These are phyloP conservation scores for Cremastinae sp. DNA, from an alignment of 2,888 invertebrate species.

Conservation along the genomic window DNA sequence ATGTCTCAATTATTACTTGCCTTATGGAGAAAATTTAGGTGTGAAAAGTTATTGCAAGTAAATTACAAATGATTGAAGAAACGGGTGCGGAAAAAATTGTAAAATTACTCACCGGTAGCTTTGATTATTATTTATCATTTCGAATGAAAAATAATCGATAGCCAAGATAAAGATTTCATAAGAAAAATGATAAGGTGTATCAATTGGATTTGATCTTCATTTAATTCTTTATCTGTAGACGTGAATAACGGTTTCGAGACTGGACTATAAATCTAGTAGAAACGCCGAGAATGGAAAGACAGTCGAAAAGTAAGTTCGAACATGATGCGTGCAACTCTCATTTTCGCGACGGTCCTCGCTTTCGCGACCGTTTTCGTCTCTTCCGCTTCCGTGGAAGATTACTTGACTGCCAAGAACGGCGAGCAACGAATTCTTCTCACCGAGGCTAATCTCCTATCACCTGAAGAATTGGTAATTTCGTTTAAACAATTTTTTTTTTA, in stretches of 20 bases:
- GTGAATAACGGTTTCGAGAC: background rate
- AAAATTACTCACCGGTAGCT: no score
- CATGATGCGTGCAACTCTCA: conserved; percentile 1
- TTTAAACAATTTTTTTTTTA: background rate
- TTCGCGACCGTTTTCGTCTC: background rate
- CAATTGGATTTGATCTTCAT: background rate
- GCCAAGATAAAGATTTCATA: no score
- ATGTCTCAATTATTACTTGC: no score
- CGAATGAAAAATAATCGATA: conserved; percentile 18
- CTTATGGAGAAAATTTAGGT: no score
- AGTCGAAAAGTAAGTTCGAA: conserved; percentile 9
- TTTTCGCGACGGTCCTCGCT: conserved; percentile 11
- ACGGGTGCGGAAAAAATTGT: no score
- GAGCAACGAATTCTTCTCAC: background rate
- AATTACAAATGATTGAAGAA: no score
- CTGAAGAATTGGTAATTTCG: background rate
- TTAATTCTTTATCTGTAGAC: background rate
- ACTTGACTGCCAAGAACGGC: background rate
- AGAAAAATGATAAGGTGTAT: no score
- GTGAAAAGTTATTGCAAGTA: no score
- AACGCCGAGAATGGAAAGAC: background rate
- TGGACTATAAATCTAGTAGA: conserved; percentile 15
- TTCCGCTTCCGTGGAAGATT: background rate
- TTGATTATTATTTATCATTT: no score
- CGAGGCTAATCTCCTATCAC: background rate